These are phyloP conservation scores for Pterocles burchelli DNA, from an alignment of 2,113 vertebrate genomes.

Conservation along the genomic window DNA sequence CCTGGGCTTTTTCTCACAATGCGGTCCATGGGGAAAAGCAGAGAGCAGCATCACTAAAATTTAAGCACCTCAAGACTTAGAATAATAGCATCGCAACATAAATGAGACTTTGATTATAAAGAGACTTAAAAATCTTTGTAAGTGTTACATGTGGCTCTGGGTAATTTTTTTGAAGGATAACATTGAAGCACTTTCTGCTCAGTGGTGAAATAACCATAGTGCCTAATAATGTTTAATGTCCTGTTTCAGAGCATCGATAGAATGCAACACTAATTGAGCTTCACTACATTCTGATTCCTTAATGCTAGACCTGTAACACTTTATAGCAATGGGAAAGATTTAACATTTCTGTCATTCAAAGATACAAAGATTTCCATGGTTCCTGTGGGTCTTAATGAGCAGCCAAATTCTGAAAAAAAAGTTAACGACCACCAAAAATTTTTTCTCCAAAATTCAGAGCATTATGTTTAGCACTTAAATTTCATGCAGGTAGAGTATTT, in stretches of 20 bases:
- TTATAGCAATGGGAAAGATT: not conserved
- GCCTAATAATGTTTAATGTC: not conserved
- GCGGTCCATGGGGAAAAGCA: not conserved
- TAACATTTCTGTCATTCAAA: not conserved
- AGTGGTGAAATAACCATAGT: not conserved
- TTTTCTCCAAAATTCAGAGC: not conserved
- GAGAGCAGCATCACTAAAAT: not conserved
- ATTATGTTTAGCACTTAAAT: not conserved
- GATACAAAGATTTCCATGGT: not conserved
- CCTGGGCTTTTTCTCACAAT: not conserved
- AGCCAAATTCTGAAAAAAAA: not conserved
- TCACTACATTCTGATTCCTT: not conserved
- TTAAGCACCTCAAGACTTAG: not conserved
- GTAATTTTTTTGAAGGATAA: not conserved
- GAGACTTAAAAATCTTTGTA: not conserved
- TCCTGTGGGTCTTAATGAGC: not conserved
- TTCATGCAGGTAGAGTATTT: not conserved
- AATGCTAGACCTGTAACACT: not conserved
- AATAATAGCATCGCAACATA: not conserved
- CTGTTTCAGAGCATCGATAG: not conserved
- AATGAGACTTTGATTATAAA: not conserved
- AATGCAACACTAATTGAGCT: not conserved
- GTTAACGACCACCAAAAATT: not conserved
- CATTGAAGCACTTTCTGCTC: not conserved
- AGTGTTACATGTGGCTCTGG: not conserved